Evolutionary conservation across 2,888 invertebrate species (phyloP), one percentile per base, ranked within the genome.

Genomic region (Diabrotica balteata): DNA sequence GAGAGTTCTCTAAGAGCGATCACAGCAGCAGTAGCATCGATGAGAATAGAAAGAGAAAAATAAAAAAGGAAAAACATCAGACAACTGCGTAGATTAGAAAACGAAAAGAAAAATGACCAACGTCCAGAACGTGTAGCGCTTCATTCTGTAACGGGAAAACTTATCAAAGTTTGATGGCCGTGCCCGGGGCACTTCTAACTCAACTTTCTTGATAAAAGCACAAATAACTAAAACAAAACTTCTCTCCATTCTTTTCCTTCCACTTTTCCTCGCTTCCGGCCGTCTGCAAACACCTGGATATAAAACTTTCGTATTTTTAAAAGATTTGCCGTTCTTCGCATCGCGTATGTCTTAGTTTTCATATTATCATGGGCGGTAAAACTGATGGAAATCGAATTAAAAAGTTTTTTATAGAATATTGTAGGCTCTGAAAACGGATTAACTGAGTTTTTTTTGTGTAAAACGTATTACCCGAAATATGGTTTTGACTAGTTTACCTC

Each of bases 71-170:
- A 73, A 57, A 77, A 75, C 76, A 75, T 73, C 76, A 70, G 72
- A 72, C 70, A 69, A 73, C 77, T 81, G 82, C 81, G 83, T 84
- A 84, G 84, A 85, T 85, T 84, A 84, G 83, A 84, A 76, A 83
- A 83, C 81, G 82, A 80, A 74, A 81, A 85, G 85, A 87, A 87
- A 87, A 87, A 87, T 87, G 86, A 87, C 86, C 86, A 84, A 84
- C 67, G 73, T 72, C 69, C 73, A 70, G 73, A 70, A 72, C 64
- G 67, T 70, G 69, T 77, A 76, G 76, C 74, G 77, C 79, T 78
- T 79, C 79, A 78, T 81, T 77, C 78, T 77, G 77, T 78, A 77
- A 77, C 76, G 73, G 78, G 79, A 76, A 82, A 83, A 84, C 84
- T 84, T 84, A 84, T 84, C 83, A 84, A 84, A 84, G 78, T 84